Evolutionary conservation across 2,113 vertebrate species (phyloP).

Genomic region (Hemiprocne comata): DNA sequence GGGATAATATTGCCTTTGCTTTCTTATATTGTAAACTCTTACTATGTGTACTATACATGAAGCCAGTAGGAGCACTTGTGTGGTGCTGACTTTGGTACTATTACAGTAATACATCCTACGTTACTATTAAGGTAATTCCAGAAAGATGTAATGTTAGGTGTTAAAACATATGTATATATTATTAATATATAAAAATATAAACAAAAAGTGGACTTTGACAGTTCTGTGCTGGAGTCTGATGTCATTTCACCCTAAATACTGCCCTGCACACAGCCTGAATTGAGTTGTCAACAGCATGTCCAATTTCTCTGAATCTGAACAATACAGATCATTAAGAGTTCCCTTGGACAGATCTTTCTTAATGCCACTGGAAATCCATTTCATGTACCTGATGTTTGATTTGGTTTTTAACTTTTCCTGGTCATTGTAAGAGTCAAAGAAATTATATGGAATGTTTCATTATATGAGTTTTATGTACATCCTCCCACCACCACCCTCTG

Average conservation of each 20-base stretch:
- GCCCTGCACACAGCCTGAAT: not conserved
- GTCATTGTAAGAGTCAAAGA: not conserved
- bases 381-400: not conserved
- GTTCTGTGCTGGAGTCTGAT: not conserved
- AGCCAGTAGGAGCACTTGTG: not conserved
- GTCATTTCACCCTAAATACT: not conserved
- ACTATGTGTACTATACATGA: not conserved
- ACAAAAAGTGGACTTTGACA: not conserved
- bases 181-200: conserved; percentile 14
- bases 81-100: not conserved
- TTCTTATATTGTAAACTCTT: not conserved
- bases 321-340: not conserved
- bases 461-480: not conserved
- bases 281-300: not conserved
- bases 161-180: not conserved
- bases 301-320: not conserved
- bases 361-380: not conserved
- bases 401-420: not conserved
- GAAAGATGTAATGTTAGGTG: not conserved
- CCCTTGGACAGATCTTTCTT: not conserved
- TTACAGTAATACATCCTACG: not conserved
- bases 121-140: not conserved
- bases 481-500: not conserved
- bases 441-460: not conserved
- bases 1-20: not conserved